Evolutionary conservation across 1,140 invertebrate genomes (phyloP), one percentile per base, ranked within the genome.

Genomic region (Drosophila trapezifrons): DNA sequence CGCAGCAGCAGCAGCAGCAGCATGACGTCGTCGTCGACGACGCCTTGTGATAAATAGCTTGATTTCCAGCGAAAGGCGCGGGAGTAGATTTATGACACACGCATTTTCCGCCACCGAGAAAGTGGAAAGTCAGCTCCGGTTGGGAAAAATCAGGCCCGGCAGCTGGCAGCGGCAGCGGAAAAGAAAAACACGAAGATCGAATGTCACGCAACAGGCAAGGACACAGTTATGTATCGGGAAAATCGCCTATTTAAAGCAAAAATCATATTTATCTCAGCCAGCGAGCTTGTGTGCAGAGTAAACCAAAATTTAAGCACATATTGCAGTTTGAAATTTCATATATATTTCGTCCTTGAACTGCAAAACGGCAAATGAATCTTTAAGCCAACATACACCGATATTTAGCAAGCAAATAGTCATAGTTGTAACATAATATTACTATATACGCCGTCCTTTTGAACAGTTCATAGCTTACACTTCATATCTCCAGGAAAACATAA

Each of bases 81-180:
- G 47, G 62, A 59, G 62, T 76, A 76, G 73, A 76, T 76, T 76
- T 76, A 76, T 76, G 73, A 76, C 73, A 76, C 72, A 76, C 73
- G 73, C 73, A 58, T 58, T 72, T 72, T 72, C 52, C 27, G 55
- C 32, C 62, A 32, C 40, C 63, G 58, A 29, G 54, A 76, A 76
- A 67, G 60, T 58, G 54, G 54, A 76, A 76, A 76, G 73, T 76
- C 72, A 54, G 46, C 73, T 56, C 17, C 25, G 32, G 57, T 62
- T 37, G 51, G 57, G 49, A 46, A 60, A 52, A 40, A 37, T 37
- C 51, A 54, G 32, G 18, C 18, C 18, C 32, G 51, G 18, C 35
- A 54, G 51, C 51, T 22, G 29, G 40, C 57, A 46, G 22, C 17
- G 18, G 47, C 17, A 55, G 7, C 35, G 25, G 17, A 35, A 37